These are phyloP conservation scores for Pardosa pseudoannulata DNA, from an alignment of 2,888 invertebrate species.

Conservation along the genomic window DNA sequence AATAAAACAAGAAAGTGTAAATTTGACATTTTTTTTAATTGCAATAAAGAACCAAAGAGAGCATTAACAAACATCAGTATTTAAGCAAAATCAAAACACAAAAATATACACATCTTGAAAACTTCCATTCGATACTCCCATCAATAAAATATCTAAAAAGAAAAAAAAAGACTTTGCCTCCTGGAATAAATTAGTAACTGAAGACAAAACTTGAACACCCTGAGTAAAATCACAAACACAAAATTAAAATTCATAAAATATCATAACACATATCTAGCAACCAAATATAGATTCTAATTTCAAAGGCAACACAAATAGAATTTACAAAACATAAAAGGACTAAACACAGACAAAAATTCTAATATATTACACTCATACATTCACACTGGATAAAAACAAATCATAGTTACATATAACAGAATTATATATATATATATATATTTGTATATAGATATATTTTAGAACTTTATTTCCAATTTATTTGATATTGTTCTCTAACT, in stretches of 20 bases:
- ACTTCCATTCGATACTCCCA: neutral
- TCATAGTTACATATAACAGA: no score
- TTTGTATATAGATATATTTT: neutral
- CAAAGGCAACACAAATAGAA: neutral
- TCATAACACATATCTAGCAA: neutral
- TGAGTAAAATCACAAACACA: slow-evolving; percentile 6
- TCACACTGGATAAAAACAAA: no score
- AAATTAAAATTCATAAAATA: neutral
- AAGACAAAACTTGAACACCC: neutral
- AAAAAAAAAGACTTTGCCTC: neutral
- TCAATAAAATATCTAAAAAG: neutral
- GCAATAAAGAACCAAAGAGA: neutral
- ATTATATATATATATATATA: no score
- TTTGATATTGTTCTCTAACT: neutral
- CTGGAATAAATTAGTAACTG: neutral
- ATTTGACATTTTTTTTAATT: neutral
- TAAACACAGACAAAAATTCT: no score
- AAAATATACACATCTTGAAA: neutral
- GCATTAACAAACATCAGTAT: neutral
- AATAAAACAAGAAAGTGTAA: neutral
- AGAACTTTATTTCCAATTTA: neutral
- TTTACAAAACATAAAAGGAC: no score
- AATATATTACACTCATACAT: no score
- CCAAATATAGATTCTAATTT: neutral
- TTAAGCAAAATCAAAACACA: neutral